Percentiles rank a stretch among this genome's conserved stretches.
Evolutionary conservation across 2,888 invertebrate genomes (phyloP).

Genomic region (Eupeodes latifasciatus): DNA sequence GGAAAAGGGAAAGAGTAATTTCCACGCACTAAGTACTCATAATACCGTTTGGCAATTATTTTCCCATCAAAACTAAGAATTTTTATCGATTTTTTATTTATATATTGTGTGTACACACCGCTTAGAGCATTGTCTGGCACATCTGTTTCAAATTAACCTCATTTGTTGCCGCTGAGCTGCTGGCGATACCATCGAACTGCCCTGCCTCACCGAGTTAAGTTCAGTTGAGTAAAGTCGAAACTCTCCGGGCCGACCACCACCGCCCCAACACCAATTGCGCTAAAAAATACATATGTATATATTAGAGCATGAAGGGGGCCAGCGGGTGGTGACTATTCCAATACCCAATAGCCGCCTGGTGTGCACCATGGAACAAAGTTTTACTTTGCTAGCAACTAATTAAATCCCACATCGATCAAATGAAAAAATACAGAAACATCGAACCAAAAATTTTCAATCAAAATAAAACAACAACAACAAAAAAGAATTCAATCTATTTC

Average conservation of each 20-base stretch:
- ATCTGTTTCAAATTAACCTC: conserved; percentile 74
- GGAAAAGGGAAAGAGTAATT: neutral
- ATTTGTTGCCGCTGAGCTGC: conserved; percentile 27
- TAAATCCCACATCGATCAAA: conserved; percentile 69
- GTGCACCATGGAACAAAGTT: conserved; percentile 11
- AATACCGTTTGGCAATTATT: conserved; percentile 67
- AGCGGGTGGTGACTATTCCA: neutral
- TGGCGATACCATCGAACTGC: conserved; percentile 9
- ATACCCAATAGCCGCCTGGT: conserved; percentile 6
- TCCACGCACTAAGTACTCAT: conserved; percentile 52
- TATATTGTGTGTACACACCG: conserved; percentile 22
- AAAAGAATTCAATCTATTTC: conserved; percentile 56
- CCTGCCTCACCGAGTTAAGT: neutral
- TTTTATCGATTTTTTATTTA: conserved; percentile 56
- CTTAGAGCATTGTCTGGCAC: conserved; percentile 52
- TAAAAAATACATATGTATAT: neutral
- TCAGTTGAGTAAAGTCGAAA: too few relatives aligned
- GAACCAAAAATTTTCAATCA: conserved; percentile 45
- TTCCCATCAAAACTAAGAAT: conserved; percentile 65
- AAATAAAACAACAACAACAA: conserved; percentile 38
- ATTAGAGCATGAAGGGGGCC: neutral
- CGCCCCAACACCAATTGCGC: neutral
- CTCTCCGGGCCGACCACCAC: neutral
- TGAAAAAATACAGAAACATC: conserved; percentile 7
- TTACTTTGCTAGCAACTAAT: conserved; percentile 66